These are phyloP conservation scores for Miniopterus natalensis DNA, from an alignment of 2,113 vertebrate species.

Conservation along the genomic window DNA sequence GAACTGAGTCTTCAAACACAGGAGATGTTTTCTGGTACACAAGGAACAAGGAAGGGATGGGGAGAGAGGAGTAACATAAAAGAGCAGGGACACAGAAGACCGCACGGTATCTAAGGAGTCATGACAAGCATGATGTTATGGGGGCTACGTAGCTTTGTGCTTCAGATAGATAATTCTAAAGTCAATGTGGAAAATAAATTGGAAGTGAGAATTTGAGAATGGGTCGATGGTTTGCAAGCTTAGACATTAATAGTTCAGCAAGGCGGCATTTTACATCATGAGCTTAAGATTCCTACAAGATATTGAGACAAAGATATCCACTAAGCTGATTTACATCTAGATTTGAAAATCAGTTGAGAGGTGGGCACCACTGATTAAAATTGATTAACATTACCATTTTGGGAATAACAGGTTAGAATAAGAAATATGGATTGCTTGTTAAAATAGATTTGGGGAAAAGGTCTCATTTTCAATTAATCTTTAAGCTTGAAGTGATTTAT, in stretches of 20 bases:
- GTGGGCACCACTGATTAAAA: neutral
- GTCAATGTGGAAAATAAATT: neutral
- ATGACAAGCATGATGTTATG: neutral
- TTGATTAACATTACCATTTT: neutral
- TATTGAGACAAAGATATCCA: neutral
- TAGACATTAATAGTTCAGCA: neutral
- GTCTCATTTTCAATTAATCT: slow-evolving; percentile 30
- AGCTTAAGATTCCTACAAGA: neutral
- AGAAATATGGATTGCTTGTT: neutral
- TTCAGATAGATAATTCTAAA: neutral
- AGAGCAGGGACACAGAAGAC: neutral
- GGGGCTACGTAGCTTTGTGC: neutral
- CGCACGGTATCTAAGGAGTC: neutral
- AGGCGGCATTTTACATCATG: neutral
- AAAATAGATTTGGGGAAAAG: neutral
- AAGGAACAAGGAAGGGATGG: neutral
- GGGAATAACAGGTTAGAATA: neutral
- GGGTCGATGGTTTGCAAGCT: neutral
- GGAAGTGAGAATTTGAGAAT: neutral
- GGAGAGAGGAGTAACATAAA: neutral
- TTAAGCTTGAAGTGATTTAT: slow-evolving; percentile 11
- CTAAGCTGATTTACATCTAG: neutral
- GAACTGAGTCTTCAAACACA: neutral
- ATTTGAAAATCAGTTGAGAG: slow-evolving; percentile 18
- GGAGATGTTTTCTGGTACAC: neutral